Conservation (phyloP, 2,113 vertebrate species). For the Gobius niger region DNA sequence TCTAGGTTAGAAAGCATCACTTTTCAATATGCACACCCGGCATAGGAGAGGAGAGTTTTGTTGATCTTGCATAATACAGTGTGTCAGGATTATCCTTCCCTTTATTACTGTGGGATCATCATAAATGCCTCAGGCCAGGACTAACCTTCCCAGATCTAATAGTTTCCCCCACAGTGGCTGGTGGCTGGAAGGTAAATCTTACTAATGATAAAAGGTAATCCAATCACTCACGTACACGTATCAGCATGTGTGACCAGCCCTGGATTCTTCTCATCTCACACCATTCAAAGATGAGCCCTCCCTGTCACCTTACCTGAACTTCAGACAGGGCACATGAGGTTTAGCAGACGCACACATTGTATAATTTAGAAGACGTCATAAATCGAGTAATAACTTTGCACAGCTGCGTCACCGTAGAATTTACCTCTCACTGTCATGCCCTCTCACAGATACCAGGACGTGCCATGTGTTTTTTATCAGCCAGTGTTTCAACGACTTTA, state of each 20-base stretch:
- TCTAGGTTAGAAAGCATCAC: too few relatives aligned
- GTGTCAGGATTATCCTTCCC: too few relatives aligned
- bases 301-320: conserved; percentile 15
- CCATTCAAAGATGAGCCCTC: conserved; percentile 28
- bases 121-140: too few relatives aligned
- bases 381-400: conserved; percentile 3
- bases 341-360: conserved; percentile 3
- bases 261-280: background rate
- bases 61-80: too few relatives aligned
- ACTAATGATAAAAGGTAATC: background rate
- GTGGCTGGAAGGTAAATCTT: background rate
- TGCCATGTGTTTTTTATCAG: background rate
- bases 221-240: background rate
- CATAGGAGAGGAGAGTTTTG: too few relatives aligned
- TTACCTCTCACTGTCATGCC: background rate
- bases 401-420: background rate
- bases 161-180: background rate
- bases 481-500: background rate
- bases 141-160: too few relatives aligned
- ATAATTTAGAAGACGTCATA: conserved; percentile 20
- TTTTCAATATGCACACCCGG: too few relatives aligned
- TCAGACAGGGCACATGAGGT: conserved; percentile 9
- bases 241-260: background rate
- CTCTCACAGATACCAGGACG: background rate
- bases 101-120: too few relatives aligned